Conservation (phyloP, 2,888 invertebrate species). For the Orthosia incerta region DNA sequence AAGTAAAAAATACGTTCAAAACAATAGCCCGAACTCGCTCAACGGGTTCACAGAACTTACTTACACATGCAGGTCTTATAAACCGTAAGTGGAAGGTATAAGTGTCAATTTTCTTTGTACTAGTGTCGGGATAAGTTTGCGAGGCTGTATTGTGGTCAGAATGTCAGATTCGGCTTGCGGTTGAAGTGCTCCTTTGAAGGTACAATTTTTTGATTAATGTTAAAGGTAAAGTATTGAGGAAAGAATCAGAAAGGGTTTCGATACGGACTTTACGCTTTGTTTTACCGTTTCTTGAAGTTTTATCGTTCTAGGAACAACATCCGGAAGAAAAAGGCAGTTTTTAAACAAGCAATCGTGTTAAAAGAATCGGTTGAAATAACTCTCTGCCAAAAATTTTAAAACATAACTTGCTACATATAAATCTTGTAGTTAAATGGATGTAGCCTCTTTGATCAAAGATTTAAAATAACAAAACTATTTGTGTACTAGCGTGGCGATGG, state of each 20-base stretch:
- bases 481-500: slow-evolving; percentile 17
- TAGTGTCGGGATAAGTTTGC: slow-evolving; percentile 46
- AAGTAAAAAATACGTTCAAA: slow-evolving; percentile 68
- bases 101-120: slow-evolving; percentile 40
- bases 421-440: slow-evolving; percentile 36
- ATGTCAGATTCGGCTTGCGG: slow-evolving; percentile 63
- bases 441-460: slow-evolving; percentile 30
- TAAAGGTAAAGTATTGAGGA: slow-evolving; percentile 43
- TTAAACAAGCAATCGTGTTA: slow-evolving; percentile 25
- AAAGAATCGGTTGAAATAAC: slow-evolving; percentile 22
- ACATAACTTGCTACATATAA: slow-evolving; percentile 29
- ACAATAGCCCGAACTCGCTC: slow-evolving; percentile 68
- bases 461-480: slow-evolving; percentile 44
- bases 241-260: slow-evolving; percentile 36
- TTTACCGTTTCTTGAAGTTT: slow-evolving; percentile 27
- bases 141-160: slow-evolving; percentile 59
- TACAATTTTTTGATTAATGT: slow-evolving; percentile 59
- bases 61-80: slow-evolving; percentile 27
- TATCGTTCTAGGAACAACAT: slow-evolving; percentile 18
- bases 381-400: slow-evolving; percentile 4
- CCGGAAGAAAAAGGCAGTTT: slow-evolving; percentile 8
- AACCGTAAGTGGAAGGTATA: slow-evolving; percentile 33
- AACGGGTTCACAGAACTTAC: slow-evolving; percentile 63
- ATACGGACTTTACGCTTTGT: slow-evolving; percentile 16
- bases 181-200: slow-evolving; percentile 57